Base-by-base conservation (phyloP, 2,797 vertebrate species). In the Eptatretus atami region DNA sequence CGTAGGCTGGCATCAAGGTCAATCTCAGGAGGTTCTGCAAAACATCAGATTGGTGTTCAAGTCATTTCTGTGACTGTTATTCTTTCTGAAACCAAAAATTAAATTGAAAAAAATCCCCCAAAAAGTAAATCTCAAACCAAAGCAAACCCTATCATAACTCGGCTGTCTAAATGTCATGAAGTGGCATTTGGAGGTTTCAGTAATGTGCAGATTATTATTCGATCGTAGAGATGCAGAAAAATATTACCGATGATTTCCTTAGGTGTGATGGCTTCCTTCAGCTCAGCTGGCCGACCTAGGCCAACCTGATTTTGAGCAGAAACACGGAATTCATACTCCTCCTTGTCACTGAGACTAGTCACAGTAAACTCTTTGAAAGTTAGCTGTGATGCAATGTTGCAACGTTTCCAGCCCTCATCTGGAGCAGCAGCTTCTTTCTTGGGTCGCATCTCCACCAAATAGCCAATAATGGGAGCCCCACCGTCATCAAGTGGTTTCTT, bases 231-330 rank as follows among this genome's bases (percentile, higher is more conserved):
- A 44, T 44, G 31, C 31, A 44, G 31, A 44, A 3, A 44, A 70
- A 67, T 67, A 75, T 79, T 68, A 95, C 92, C 90, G 67, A 94
- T 76, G 69, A 98, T 84, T 74, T 98, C 92, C 72, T 75, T 83
- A 65, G 92, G 92, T 66, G 81, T 81, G 53, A 95, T 79, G 65
- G 79, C 78, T 66, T 77, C 80, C 67, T 82, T 84, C 66, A 95
- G 73, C 73, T 90, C 77, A 64, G 86, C 88, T 67, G 92, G 83
- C 66, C 79, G 76, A 65, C 92, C 87, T 72, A 98, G 78, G 69
- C 92, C 92, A 73, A 95, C 81, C 67, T 98, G 92, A 68, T 98
- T 98, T 76, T 95, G 88, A 64, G 90, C 87, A 57, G 84, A 92
- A 67, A 96, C 92, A 68, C 88, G 79, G 71, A 98, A 98, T 70